Percentiles rank a stretch among this genome's conserved stretches.
Conservation (phyloP, 2,888 invertebrate genomes). For the Drosophila yooni region DNA sequence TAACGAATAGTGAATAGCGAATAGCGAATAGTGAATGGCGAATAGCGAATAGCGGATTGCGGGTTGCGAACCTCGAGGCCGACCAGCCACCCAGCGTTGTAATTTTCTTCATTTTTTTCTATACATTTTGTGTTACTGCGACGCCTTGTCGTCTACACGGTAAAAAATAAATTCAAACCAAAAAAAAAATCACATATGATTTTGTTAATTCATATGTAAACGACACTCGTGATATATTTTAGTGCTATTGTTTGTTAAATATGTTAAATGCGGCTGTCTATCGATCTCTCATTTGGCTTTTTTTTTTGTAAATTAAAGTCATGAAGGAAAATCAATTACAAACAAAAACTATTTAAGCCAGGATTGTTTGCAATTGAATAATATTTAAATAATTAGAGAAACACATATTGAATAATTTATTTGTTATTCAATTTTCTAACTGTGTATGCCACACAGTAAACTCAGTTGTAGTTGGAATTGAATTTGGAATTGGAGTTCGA, state of each 20-base stretch:
- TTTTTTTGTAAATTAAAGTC: neutral
- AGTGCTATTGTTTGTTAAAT: neutral
- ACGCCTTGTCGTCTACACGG: constrained; percentile 15
- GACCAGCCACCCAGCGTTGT: constrained; percentile 3
- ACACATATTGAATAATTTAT: neutral
- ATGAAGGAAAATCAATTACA: too few species aligned
- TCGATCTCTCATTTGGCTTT: too few species aligned
- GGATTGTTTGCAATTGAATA: too few species aligned
- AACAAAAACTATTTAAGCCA: too few species aligned
- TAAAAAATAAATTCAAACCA: neutral
- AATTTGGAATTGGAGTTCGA: constrained; percentile 9
- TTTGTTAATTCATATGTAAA: too few species aligned
- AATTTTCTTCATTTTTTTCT: neutral
- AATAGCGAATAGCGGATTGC: neutral
- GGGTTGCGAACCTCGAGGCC: neutral
- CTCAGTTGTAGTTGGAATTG: constrained; percentile 6
- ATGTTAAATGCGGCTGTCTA: too few species aligned
- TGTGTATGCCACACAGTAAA: constrained; percentile 6
- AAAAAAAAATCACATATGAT: neutral
- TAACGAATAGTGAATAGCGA: neutral
- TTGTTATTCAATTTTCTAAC: neutral
- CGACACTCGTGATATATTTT: neutral
- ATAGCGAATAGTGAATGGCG: neutral
- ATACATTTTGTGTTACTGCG: neutral
- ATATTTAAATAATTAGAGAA: neutral